Conservation (phyloP, 2,113 vertebrate species). For the Coregonus clupeaformis region DNA sequence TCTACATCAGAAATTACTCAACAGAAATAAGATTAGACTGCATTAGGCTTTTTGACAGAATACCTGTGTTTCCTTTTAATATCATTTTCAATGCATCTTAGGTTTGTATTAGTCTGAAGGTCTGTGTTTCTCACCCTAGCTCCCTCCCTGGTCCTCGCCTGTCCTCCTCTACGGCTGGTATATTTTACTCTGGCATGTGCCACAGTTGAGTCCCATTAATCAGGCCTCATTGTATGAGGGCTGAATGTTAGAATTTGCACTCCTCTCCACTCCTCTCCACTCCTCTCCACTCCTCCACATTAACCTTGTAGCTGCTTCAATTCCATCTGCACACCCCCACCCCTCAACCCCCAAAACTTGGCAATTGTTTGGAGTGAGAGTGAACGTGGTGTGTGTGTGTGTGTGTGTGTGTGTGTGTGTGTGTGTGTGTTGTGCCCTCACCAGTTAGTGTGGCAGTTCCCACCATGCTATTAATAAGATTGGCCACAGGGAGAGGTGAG, state of each 20-base stretch:
- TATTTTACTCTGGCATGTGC: slow-evolving; percentile 59
- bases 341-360: slow-evolving; percentile 41
- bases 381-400: slow-evolving; percentile 10
- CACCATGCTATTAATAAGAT: slow-evolving; percentile 72
- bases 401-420: slow-evolving; percentile 5
- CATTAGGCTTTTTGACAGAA: background rate
- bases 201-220: slow-evolving; percentile 70
- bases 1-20: no score
- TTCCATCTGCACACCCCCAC: slow-evolving; percentile 25
- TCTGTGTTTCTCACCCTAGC: slow-evolving; percentile 19
- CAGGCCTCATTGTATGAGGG: slow-evolving; percentile 48
- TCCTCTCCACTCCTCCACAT: slow-evolving; percentile 40
- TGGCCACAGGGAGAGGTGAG: slow-evolving; percentile 65
- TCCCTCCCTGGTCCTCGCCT: slow-evolving; percentile 28
- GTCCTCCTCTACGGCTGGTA: slow-evolving; percentile 32
- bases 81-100: background rate
- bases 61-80: background rate
- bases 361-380: slow-evolving; percentile 22
- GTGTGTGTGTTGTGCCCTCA: slow-evolving; percentile 37
- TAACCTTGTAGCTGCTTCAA: slow-evolving; percentile 48
- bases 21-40: no score
- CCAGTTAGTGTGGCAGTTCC: slow-evolving; percentile 56
- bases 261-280: no score
- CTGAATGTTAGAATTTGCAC: slow-evolving; percentile 30
- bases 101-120: background rate